These are phyloP conservation scores for Ploceus nigricollis DNA, from an alignment of 2,113 vertebrate genomes.

Conservation along the genomic window DNA sequence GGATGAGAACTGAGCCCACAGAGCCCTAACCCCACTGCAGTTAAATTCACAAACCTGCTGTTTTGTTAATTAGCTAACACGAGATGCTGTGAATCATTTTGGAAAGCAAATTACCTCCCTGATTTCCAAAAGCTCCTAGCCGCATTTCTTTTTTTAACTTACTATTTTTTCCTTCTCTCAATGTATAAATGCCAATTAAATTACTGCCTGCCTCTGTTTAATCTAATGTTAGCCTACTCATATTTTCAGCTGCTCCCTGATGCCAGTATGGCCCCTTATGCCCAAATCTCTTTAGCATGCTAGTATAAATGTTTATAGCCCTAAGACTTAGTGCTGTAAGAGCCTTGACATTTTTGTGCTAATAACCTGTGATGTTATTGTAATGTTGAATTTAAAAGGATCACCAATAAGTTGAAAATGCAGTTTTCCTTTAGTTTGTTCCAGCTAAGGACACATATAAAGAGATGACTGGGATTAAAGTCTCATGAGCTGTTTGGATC, in stretches of 20 bases:
- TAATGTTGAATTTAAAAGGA: neutral
- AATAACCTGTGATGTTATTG: neutral
- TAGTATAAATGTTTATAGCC: conserved; percentile 26
- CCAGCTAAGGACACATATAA: neutral
- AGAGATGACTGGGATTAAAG: neutral
- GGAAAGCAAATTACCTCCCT: conserved; percentile 59
- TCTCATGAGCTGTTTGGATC: neutral
- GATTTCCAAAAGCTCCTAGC: conserved; percentile 24
- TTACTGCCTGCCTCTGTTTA: conserved; percentile 20
- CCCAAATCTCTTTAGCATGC: conserved; percentile 2
- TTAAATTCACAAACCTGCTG: conserved; percentile 62
- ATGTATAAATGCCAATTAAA: neutral
- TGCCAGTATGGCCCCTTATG: neutral
- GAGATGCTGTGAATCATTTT: conserved; percentile 51
- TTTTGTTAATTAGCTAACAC: conserved; percentile 69
- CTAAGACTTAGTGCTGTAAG: neutral
- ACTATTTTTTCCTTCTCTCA: neutral
- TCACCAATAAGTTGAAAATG: neutral
- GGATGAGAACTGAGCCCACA: neutral
- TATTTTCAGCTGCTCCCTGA: neutral
- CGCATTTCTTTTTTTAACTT: conserved; percentile 6
- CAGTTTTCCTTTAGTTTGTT: neutral
- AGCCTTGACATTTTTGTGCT: neutral
- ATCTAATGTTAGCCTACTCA: conserved; percentile 13
- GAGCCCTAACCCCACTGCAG: conserved; percentile 25